Conservation (phyloP, 2,888 invertebrate species). For the Drosophila dives region DNA sequence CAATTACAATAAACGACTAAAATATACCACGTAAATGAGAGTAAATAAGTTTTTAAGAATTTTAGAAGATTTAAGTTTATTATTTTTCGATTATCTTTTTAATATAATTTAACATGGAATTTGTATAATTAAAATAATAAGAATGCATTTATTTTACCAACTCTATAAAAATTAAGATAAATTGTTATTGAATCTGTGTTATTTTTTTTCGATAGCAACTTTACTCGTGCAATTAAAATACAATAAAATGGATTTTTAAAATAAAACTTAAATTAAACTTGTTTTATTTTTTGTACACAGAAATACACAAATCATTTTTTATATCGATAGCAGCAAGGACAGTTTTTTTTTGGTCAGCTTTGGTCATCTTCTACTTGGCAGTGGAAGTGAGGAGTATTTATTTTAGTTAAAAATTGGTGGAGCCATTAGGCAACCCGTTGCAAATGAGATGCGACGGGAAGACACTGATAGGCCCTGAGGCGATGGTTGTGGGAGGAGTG, state of each 20-base stretch:
- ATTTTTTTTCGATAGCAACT: not conserved
- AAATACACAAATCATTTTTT: not conserved
- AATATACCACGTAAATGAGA: slow-evolving; percentile 7
- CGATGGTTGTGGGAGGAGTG: not conserved
- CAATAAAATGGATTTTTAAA: not conserved
- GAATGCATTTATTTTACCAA: not conserved
- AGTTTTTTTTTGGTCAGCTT: not conserved
- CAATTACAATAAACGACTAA: not conserved
- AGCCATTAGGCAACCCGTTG: slow-evolving; percentile 20
- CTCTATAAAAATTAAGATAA: not conserved
- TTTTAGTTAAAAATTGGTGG: slow-evolving; percentile 9
- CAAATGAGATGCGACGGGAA: slow-evolving; percentile 33
- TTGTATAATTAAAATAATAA: not conserved
- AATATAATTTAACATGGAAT: not conserved
- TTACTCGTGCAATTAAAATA: not conserved
- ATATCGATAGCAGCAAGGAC: not conserved
- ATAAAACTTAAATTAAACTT: not conserved
- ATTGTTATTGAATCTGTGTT: not conserved
- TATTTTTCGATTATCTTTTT: not conserved
- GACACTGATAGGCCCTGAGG: slow-evolving; percentile 27
- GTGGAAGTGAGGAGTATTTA: not conserved
- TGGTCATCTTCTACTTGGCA: not conserved
- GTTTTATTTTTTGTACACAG: not conserved
- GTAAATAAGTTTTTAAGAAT: not conserved
- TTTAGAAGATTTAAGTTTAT: not conserved